phyloP scores from a whole-genome alignment of 2,888 invertebrate genomes.

The Eurois occulta region DNA sequence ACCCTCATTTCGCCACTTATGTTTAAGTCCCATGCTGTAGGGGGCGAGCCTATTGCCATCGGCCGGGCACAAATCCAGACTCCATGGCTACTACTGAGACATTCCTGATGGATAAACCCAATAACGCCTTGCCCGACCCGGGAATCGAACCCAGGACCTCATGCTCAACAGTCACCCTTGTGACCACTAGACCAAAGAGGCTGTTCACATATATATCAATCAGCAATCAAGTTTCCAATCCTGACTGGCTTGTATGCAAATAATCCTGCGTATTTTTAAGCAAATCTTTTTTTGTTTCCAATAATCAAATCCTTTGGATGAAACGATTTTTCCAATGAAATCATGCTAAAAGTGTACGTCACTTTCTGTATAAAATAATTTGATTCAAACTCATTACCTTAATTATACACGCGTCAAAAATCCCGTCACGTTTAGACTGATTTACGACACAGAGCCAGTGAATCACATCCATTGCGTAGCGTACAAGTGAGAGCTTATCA shows the following conservation, averaged over 20 bases:
- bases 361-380: slow-evolving; percentile 2
- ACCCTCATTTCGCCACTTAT: no score
- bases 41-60: no score
- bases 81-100: no score
- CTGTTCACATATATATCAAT: background rate
- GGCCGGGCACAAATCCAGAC: no score
- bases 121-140: no score
- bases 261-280: background rate
- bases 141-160: no score
- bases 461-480: slow-evolving; percentile 37
- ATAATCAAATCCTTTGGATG: background rate
- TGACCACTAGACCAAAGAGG: no score
- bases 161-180: no score
- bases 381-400: slow-evolving; percentile 18
- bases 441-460: slow-evolving; percentile 50
- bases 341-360: background rate
- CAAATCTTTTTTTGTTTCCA: background rate
- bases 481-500: slow-evolving; percentile 54
- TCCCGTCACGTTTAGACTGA: slow-evolving; percentile 45
- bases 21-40: no score
- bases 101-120: no score
- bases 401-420: slow-evolving; percentile 34
- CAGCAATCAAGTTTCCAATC: background rate
- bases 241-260: background rate
- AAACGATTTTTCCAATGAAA: background rate